These are phyloP conservation scores for Nemapogon koenigi DNA, from an alignment of 2,888 invertebrate genomes.

Conservation along the genomic window DNA sequence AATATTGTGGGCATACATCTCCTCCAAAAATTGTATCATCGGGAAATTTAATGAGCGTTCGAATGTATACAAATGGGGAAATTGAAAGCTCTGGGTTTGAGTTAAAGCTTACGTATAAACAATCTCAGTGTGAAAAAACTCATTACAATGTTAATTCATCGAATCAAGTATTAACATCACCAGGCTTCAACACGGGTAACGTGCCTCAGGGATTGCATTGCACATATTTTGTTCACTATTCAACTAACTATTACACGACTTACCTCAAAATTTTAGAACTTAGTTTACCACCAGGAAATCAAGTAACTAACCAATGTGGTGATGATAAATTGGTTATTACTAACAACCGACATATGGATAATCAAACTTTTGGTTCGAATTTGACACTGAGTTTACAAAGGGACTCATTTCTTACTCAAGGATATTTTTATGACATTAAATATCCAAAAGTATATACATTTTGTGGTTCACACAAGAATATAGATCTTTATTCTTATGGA, in stretches of 20 bases:
- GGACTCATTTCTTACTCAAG: slow-evolving; percentile 25
- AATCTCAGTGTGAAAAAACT: slow-evolving; percentile 38
- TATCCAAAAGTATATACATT: slow-evolving; percentile 24
- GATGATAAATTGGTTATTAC: slow-evolving; percentile 39
- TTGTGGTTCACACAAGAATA: slow-evolving; percentile 30
- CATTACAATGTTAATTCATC: slow-evolving; percentile 21
- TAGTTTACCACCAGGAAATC: slow-evolving; percentile 28
- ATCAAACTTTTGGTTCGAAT: slow-evolving; percentile 33
- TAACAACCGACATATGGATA: slow-evolving; percentile 20
- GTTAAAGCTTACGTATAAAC: slow-evolving; percentile 55
- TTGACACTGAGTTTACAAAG: slow-evolving; percentile 25
- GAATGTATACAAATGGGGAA: slow-evolving; percentile 70
- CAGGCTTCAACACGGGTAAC: slow-evolving; percentile 31
- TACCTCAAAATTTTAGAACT: slow-evolving; percentile 31
- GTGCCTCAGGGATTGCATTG: slow-evolving; percentile 42
- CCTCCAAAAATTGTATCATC: slow-evolving; percentile 68
- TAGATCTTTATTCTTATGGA: slow-evolving; percentile 35
- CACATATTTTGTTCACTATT: slow-evolving; percentile 18
- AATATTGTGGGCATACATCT: slow-evolving; percentile 69
- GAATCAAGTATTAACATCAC: slow-evolving; percentile 31
- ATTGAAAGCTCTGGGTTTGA: slow-evolving; percentile 69
- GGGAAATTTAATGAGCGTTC: slow-evolving; percentile 67
- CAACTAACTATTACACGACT: slow-evolving; percentile 17
- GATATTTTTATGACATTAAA: slow-evolving; percentile 3
- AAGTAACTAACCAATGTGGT: slow-evolving; percentile 27